These are phyloP conservation scores for Carduelis carduelis DNA, from an alignment of 2,797 vertebrate species.

Conservation along the genomic window DNA sequence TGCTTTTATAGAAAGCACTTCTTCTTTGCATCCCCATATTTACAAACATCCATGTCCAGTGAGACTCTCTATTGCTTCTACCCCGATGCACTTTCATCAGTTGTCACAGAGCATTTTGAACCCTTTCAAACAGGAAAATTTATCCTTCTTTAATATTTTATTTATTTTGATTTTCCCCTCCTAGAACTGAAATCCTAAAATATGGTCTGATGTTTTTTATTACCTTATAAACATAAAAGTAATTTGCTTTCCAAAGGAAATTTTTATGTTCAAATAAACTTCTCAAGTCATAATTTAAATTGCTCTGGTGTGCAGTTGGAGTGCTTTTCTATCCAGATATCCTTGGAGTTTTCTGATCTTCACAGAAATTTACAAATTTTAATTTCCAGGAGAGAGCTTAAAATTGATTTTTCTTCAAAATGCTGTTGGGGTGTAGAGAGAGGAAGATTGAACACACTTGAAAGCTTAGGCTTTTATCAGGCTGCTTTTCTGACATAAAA, in stretches of 20 bases:
- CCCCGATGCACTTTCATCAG: not conserved
- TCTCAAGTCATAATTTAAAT: not conserved
- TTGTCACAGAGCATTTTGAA: not conserved
- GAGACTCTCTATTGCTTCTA: not conserved
- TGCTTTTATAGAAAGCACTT: not conserved
- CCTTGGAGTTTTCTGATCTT: not conserved
- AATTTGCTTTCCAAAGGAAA: not conserved
- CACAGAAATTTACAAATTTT: not conserved
- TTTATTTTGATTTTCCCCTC: not conserved
- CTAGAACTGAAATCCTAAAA: not conserved
- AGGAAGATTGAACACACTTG: not conserved
- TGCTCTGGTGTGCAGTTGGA: not conserved
- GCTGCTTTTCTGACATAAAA: not conserved
- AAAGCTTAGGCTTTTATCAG: not conserved
- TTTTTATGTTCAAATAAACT: not conserved
- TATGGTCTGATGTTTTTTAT: not conserved
- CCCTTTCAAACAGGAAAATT: not conserved
- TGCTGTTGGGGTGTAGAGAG: fast-evolving
- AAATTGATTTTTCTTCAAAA: not conserved
- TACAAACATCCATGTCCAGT: not conserved
- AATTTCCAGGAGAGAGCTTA: not conserved
- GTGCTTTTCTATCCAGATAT: not conserved
- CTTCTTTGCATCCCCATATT: not conserved
- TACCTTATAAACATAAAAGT: not conserved
- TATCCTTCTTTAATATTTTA: not conserved